Evolutionary conservation across 1,140 invertebrate species (phyloP), one percentile per base, ranked within the genome.

Genomic region (Lasioglossum baleicum): DNA sequence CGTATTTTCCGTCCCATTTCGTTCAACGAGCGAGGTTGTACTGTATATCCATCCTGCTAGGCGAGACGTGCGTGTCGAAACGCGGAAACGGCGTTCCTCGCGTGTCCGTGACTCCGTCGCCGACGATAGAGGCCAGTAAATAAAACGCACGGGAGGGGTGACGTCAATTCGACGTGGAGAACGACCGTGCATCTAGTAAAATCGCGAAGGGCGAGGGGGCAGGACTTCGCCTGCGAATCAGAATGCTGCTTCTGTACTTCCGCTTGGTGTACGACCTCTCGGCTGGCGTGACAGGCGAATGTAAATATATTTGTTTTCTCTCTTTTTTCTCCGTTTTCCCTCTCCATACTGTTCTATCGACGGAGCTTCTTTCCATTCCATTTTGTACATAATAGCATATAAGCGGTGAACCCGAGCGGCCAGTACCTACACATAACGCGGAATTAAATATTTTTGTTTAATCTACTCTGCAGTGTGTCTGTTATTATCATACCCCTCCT

Each of bases 371-470:
- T 35, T 51, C 40, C 11, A 42, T 31, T 26, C 44, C 40, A 22
- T 58, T 74, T 42, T 81, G 79, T 81, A 81, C 58, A 81, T 81
- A 76, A 44, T 76, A 69, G 65, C 53, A 83, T 61, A 53, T 72
- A 88, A 84, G 63, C 70, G 73, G 80, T 79, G 74, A 84, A 87
- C 65, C 84, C 81, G 82, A 90, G 82, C 83, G 88, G 89, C 88
- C 90, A 91, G 87, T 91, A 91, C 83, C 82, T 73, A 87, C 83
- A 83, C 83, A 75, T 87, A 86, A 80, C 78, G 75, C 77, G 70
- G 74, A 90, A 91, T 87, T 90, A 91, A 84, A 91, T 91, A 90
- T 78, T 91, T 89, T 89, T 89, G 84, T 91, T 91, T 84, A 88
- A 87, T 89, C 83, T 63, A 31, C 40, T 26, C 35, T 20, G 48